Percentiles rank a stretch among this genome's conserved stretches.
phyloP scores from a whole-genome alignment of 2,113 vertebrate genomes.

The Syrmaticus mikado region DNA sequence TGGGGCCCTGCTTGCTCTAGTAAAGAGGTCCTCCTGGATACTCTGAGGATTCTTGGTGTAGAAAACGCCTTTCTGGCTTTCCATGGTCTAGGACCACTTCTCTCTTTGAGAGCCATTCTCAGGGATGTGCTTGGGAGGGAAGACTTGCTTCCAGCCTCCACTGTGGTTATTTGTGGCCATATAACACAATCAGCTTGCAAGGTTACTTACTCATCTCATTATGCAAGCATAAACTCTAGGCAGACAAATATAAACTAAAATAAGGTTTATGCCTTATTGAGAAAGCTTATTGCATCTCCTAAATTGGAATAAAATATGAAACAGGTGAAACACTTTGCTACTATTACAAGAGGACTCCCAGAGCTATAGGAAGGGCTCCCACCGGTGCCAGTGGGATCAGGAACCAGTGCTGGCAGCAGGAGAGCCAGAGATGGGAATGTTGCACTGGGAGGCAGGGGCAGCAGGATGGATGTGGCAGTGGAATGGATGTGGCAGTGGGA shows the following conservation, averaged over 20 bases:
- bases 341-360: not conserved
- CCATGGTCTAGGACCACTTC: not conserved
- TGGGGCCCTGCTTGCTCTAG: not conserved
- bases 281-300: not conserved
- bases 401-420: not conserved
- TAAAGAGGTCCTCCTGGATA: not conserved
- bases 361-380: not conserved
- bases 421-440: not conserved
- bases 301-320: constrained; percentile 4
- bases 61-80: not conserved
- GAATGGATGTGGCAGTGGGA: rapidly evolving
- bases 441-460: not conserved
- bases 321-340: rapidly evolving
- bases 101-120: not conserved
- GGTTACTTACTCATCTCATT: constrained; percentile 70
- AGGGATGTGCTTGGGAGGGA: not conserved
- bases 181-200: constrained; percentile 45
- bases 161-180: not conserved
- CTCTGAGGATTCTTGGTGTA: rapidly evolving
- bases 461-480: rapidly evolving
- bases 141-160: not conserved
- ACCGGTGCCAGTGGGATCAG: not conserved
- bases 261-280: constrained; percentile 24
- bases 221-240: constrained; percentile 6
- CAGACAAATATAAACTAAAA: constrained; percentile 44